Percentiles rank a stretch among this genome's conserved stretches.
phyloP scores from a whole-genome alignment of 2,888 invertebrate species.

The Tipula confusa region DNA sequence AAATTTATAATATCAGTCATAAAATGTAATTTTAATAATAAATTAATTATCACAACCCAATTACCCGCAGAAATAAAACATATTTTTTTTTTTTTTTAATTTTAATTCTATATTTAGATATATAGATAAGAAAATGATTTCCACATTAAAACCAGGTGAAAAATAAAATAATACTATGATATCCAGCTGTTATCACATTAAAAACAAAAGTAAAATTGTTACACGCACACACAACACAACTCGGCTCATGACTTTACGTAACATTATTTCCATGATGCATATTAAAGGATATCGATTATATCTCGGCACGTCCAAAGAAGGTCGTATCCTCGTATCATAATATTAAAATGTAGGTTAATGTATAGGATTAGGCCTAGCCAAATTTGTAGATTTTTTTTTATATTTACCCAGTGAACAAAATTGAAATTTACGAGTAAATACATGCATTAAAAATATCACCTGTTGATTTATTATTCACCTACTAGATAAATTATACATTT shows the following conservation, averaged over 20 bases:
- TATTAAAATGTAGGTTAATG: background rate
- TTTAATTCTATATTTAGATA: background rate
- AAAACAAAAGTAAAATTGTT: background rate
- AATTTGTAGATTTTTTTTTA: background rate
- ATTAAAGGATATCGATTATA: background rate
- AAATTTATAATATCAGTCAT: background rate
- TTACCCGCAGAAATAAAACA: background rate
- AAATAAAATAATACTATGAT: background rate
- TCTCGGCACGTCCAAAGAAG: background rate
- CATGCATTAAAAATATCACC: background rate
- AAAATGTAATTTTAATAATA: slow-evolving; percentile 12
- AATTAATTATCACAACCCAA: slow-evolving; percentile 12
- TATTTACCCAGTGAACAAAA: background rate
- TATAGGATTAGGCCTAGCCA: background rate
- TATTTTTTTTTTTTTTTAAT: background rate
- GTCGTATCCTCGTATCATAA: background rate
- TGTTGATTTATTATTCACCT: background rate
- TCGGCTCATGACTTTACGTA: too few relatives aligned
- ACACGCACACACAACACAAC: background rate
- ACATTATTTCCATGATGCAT: background rate
- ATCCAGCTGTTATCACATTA: background rate
- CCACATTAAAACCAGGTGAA: background rate
- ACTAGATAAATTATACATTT: too few relatives aligned
- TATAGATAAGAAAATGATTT: background rate
- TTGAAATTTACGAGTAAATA: background rate